Evolutionary conservation across 2,113 vertebrate species (phyloP).

Genomic region (Agelaius tricolor): DNA sequence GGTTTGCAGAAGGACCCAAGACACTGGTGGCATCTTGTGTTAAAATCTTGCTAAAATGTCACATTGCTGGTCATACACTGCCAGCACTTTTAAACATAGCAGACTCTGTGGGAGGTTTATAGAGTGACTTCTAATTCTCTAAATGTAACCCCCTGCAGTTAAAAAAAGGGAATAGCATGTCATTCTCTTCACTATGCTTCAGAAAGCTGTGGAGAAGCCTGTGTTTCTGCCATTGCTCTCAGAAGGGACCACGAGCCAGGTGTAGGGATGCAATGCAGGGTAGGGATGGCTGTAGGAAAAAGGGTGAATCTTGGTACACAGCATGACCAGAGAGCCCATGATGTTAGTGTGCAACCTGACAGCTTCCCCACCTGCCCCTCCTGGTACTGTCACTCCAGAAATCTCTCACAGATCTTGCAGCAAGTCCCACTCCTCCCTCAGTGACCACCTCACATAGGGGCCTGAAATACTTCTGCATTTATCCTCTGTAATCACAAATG

Average conservation of each 20-base stretch:
- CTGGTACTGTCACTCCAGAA: not conserved
- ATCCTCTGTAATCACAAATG: not conserved
- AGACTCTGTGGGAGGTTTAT: not conserved
- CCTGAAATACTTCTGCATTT: not conserved
- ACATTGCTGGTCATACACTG: not conserved
- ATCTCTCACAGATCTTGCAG: not conserved
- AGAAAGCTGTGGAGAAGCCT: not conserved
- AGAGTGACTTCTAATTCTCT: not conserved
- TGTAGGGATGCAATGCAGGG: not conserved
- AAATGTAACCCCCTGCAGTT: not conserved
- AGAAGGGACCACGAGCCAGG: not conserved
- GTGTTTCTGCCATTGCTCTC: not conserved
- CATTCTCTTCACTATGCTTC: not conserved
- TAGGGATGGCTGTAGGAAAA: not conserved
- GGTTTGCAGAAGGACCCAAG: not conserved
- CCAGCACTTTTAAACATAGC: not conserved
- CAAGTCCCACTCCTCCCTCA: not conserved
- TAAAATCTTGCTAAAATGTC: not conserved
- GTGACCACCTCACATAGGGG: not conserved
- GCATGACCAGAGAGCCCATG: not conserved
- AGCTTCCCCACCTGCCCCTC: not conserved
- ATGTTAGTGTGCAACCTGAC: not conserved
- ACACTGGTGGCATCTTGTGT: fast-evolving
- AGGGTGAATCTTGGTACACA: not conserved
- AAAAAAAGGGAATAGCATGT: not conserved